Evolutionary conservation across 2,113 vertebrate genomes (phyloP), one percentile per base, ranked within the genome.

Genomic region (Turnix velox): DNA sequence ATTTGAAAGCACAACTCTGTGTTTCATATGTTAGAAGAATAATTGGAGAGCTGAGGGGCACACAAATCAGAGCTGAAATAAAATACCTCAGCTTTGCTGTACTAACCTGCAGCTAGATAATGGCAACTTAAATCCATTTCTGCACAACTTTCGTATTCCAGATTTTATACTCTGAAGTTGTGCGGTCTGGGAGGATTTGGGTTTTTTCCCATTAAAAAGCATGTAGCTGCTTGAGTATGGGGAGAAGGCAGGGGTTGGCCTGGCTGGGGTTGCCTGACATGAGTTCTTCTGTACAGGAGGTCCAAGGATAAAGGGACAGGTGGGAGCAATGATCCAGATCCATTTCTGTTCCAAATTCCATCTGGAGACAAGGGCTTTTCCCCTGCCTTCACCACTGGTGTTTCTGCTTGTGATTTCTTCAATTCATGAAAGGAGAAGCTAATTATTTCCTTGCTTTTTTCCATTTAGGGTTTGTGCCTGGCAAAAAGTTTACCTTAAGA

Each of bases 391-490:
- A 20, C 63, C 85, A 54, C 27, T 37, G 35, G 12, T 31, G 42
- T 58, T 91, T 57, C 85, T 88, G 31, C 46, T 5, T 40, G 1
- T 27, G 39, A 43, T 90, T 94, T 42, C 68, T 67, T 85, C 31
- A 42, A 5, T 84, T 87, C 73, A 87, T 46, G 55, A 88, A 69
- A 35, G 27, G 24, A 24, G 74, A 66, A 15, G 43, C 24, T 91
- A 84, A 88, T 92, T 81, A 54, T 77, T 95, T 84, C 88, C 93
- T 84, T 86, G 59, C 35, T 86, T 93, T 84, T 84, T 93, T 90
- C 76, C 86, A 63, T 84, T 74, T 14, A 3, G 19, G 24, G 6
- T 65, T 87, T 85, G 30, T 74, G 15, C 66, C 10, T 87, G 35
- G 86, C 76, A 83, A 75, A 18, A 87, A 61, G n/a, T 71, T 74